phyloP scores from a whole-genome alignment of 2,888 invertebrate species.

The Urechis unicinctus region DNA sequence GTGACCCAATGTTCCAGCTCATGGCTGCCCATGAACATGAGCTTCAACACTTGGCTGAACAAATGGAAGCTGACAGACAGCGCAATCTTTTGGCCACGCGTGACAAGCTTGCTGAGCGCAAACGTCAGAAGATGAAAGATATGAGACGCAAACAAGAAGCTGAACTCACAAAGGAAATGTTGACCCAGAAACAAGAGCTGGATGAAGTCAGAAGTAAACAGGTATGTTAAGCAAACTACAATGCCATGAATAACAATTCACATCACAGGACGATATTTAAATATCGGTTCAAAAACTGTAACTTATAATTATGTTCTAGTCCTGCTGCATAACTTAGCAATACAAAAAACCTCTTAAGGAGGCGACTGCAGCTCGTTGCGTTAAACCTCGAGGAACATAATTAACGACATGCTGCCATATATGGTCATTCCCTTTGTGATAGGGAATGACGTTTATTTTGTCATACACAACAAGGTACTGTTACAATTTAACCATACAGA shows the following conservation, averaged over 20 bases:
- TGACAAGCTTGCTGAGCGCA: constrained; percentile 31
- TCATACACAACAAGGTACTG: too few relatives aligned
- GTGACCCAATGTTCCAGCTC: constrained; percentile 23
- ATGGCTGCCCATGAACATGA: constrained; percentile 41
- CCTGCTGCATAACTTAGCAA: too few relatives aligned
- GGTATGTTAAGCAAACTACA: constrained; percentile 2
- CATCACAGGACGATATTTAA: too few relatives aligned
- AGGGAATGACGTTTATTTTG: too few relatives aligned
- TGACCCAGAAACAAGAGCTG: constrained; percentile 42
- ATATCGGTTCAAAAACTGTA: not conserved
- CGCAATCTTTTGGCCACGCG: constrained; percentile 32
- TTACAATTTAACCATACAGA: too few relatives aligned
- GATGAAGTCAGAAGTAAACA: constrained; percentile 28
- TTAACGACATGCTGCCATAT: too few relatives aligned
- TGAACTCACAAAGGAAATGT: constrained; percentile 38
- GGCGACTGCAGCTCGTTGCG: too few relatives aligned
- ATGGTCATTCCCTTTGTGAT: too few relatives aligned
- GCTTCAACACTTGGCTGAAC: constrained; percentile 31
- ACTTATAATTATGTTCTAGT: not conserved
- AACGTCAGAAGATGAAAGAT: constrained; percentile 33
- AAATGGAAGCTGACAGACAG: constrained; percentile 31
- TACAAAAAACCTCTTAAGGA: too few relatives aligned
- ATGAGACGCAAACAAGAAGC: constrained; percentile 39
- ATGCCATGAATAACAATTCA: too few relatives aligned
- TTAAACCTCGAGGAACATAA: too few relatives aligned